A percentile compares a stretch with the other conserved stretches of the same genome.
Evolutionary conservation across 2,888 invertebrate genomes (phyloP).

Genomic region (Reticulitermes lucifugus): DNA sequence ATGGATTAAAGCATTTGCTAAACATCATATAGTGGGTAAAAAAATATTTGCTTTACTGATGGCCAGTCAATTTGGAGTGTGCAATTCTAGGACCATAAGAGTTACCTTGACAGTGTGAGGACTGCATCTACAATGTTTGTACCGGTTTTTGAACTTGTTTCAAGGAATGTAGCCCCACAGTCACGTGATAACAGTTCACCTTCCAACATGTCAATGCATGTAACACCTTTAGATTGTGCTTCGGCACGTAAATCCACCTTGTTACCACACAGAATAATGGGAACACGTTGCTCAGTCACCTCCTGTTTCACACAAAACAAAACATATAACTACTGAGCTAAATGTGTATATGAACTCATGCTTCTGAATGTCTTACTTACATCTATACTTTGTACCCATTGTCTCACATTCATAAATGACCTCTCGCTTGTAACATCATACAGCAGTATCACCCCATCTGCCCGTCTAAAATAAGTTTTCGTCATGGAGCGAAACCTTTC

Average conservation of each 20-base stretch:
- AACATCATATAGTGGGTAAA: not conserved
- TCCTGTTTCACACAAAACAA: conserved; percentile 61
- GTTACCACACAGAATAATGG: conserved; percentile 70
- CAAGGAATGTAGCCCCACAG: conserved; percentile 61
- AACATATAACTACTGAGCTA: not conserved
- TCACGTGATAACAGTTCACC: conserved; percentile 65
- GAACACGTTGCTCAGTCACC: conserved; percentile 66
- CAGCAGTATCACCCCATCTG: conserved; percentile 71
- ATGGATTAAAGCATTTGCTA: not conserved
- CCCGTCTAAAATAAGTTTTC: conserved; percentile 71
- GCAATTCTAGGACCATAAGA: not conserved
- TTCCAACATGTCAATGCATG: conserved; percentile 61
- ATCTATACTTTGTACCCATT: conserved; percentile 70
- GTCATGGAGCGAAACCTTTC: conserved; percentile 70
- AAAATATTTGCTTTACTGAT: not conserved
- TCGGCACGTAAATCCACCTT: conserved; percentile 68
- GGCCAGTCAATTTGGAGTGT: not conserved
- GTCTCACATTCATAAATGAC: conserved; percentile 69
- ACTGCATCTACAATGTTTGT: conserved; percentile 61
- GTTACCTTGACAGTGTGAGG: conserved; percentile 61
- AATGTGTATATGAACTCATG: not conserved
- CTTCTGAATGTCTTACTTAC: conserved; percentile 58
- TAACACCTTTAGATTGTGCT: conserved; percentile 57
- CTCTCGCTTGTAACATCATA: conserved; percentile 71
- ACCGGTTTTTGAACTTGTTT: conserved; percentile 64